Base-by-base conservation (phyloP, 1,140 invertebrate genomes). In the Tetranychus urticae region DNA sequence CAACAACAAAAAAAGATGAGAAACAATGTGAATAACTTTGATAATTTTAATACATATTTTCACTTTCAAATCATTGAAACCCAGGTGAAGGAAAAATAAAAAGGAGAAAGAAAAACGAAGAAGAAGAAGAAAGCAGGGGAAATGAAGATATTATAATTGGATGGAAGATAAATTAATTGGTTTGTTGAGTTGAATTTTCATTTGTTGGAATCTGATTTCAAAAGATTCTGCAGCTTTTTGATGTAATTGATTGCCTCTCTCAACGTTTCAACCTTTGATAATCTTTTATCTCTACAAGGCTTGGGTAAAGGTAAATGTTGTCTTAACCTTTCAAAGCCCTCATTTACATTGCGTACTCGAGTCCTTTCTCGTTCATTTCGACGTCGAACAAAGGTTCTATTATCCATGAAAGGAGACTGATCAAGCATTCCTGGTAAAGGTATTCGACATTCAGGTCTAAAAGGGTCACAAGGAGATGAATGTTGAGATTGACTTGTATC, bases 241-340 rank as follows among this genome's bases (percentile, higher is more conserved):
- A 76, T 76, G 63, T 77, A 77, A 5, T 64, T 57, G 54, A 76
- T 76, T 6, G 74, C 74, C n/a, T 71, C 63, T 42, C 74, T 66
- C 5, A 76, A 61, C 2, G 73, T 76, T 62, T 76, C 74, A 10
- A 77, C 75, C 65, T 76, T 76, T 60, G 73, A 75, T 14, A 77
- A 63, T 45, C 75, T 63, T 63, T 73, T 73, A 14, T 77, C 72
- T 46, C 31, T 10, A 31, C n/a, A 46, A 58, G 12, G 13, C 3
- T 23, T 33, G 45, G 37, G 34, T 6, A 31, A 14, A 7, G 74
- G 82, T 14, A 94, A 73, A 70, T 85, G 83, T 52, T 79, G 77
- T 62, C 89, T 80, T 54, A 94, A 77, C 62, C 77, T 74, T 66
- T 88, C 83, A 63, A 93, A 83, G 63, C 83, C 83, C 64, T 83